phyloP scores from a whole-genome alignment of 1,140 invertebrate genomes.

The Muscidifurax raptorellus region DNA sequence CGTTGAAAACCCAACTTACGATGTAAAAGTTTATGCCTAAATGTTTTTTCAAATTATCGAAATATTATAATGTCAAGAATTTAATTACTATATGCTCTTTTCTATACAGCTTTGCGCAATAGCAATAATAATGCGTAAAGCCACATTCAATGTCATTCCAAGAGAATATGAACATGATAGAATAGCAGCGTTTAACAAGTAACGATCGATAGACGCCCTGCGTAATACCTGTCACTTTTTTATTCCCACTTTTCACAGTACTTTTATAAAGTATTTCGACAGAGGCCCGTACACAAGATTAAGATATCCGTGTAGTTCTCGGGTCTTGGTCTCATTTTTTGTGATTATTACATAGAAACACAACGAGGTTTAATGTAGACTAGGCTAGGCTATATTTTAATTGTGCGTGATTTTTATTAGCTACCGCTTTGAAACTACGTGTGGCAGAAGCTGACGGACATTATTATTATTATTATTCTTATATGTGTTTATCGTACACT shows the following conservation, averaged over 20 bases:
- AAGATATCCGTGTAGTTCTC: conserved; percentile 60
- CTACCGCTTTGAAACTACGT: conserved; percentile 26
- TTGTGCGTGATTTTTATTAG: conserved; percentile 52
- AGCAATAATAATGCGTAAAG: conserved; percentile 12
- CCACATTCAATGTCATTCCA: not conserved
- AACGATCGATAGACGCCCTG: not conserved
- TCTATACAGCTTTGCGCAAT: conserved; percentile 11
- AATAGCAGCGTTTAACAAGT: conserved; percentile 14
- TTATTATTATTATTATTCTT: conserved; percentile 17
- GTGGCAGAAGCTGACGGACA: conserved; percentile 26
- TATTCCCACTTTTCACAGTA: conserved; percentile 48
- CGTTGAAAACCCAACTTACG: no score
- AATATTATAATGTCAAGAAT: not conserved
- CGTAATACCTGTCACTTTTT: conserved; percentile 26
- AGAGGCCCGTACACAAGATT: conserved; percentile 64
- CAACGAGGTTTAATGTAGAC: conserved; percentile 60
- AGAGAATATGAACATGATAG: not conserved
- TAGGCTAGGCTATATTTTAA: conserved; percentile 61
- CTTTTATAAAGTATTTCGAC: conserved; percentile 66
- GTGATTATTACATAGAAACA: conserved; percentile 72
- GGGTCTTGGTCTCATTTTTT: conserved; percentile 73
- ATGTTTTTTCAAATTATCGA: not conserved
- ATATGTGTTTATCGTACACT: not conserved
- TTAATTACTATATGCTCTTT: not conserved
- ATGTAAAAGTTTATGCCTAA: no score